Base-by-base conservation (phyloP, 1,140 invertebrate genomes). In the Diorhabda sublineata region DNA sequence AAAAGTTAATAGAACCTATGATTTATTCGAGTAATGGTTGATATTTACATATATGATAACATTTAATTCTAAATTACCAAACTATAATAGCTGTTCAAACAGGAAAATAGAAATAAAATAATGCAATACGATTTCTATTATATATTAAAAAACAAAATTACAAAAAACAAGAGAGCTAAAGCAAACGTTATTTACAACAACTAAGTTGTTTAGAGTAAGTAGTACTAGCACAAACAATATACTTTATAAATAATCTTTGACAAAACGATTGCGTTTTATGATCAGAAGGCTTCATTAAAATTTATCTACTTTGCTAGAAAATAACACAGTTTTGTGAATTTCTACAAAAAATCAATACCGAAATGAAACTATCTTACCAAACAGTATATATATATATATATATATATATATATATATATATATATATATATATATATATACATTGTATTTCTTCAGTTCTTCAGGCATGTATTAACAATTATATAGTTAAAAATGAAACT, bases 81-180 rank as follows among this genome's bases (percentile, higher is more conserved):
- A 26, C 26, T 26, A 26, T 26, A 26, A 26, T 26, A 26, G 26
- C 26, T 26, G 26, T 26, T 26, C 26, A 26, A 26, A 26, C 26
- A 26, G 26, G 26, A 26, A 26, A 52, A 52, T 8, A 52, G 8
- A 52, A 52, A 52, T n/a, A 52, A 52, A 8, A 52, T 4, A 52
- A 52, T 52, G 47, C 47, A 52, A 52, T 6, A 52, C 6, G 2
- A 52, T 52, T 52, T 6, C 47, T 8, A 52, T n/a, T 8, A 52
- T 52, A 52, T 52, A 52, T 52, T 52, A 52, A 52, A 52, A 52
- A 52, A 52, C 47, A 52, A 52, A 52, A 52, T 52, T 52, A 52
- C 4, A n/a, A 52, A 52, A 52, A 52, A 52, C 6, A 52, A 52
- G 47, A 52, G 47, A 52, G 47, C 47, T 52, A 52, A 52, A 52